Conservation (phyloP, 2,797 vertebrate species). For the Dicrostonyx torquatus region DNA sequence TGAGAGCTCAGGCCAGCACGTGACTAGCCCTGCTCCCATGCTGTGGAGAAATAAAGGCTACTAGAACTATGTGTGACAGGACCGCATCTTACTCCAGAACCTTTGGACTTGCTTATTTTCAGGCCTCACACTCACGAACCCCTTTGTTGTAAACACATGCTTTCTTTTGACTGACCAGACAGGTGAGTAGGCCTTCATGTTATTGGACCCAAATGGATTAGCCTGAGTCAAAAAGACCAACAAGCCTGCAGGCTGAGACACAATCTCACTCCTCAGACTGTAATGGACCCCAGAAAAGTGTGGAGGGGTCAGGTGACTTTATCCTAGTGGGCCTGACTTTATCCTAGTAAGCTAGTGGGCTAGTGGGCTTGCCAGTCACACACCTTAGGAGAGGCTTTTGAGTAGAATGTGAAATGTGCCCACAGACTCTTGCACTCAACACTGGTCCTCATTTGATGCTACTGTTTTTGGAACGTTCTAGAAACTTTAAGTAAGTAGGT, state of each 20-base stretch:
- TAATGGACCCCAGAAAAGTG: fast-evolving
- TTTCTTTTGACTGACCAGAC: background rate
- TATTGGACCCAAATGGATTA: background rate
- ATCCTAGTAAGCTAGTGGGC: too few species aligned
- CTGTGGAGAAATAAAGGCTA: background rate
- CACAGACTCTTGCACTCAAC: background rate
- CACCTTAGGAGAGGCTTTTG: background rate
- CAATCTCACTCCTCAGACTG: background rate
- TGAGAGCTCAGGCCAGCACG: fast-evolving
- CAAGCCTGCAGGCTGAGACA: fast-evolving
- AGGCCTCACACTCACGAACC: too few species aligned
- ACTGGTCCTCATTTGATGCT: background rate
- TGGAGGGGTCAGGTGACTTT: background rate
- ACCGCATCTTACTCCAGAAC: background rate
- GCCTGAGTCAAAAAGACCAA: background rate
- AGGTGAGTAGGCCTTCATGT: background rate
- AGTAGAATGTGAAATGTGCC: background rate
- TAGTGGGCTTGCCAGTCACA: background rate
- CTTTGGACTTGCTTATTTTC: background rate
- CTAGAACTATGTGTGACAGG: background rate
- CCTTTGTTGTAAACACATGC: fast-evolving
- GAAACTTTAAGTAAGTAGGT: background rate
- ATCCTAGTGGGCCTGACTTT: too few species aligned
- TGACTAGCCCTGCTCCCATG: background rate
- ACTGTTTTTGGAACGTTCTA: background rate